phyloP scores from a whole-genome alignment of 2,888 invertebrate species.

The Leptogaster cylindrica region DNA sequence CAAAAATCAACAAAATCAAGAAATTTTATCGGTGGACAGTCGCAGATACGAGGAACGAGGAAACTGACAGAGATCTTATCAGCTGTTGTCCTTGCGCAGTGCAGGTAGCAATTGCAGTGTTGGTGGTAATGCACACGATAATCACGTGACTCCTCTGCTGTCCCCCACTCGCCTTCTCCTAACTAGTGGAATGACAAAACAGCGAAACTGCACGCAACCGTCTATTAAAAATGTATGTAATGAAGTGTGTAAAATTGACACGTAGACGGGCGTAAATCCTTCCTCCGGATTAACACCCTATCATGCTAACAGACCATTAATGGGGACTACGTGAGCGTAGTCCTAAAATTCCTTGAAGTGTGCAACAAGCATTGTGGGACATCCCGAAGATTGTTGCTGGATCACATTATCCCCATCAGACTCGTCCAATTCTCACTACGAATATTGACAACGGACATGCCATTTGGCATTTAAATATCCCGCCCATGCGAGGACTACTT shows the following conservation, averaged over 20 bases:
- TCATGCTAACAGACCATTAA: conserved; percentile 31
- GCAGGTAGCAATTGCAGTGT: conserved; percentile 3
- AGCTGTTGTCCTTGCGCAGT: background rate
- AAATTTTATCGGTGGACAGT: no score
- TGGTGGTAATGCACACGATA: no score
- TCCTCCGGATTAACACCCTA: conserved; percentile 30
- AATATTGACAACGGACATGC: conserved; percentile 32
- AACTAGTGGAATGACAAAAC: background rate
- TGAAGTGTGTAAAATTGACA: conserved; percentile 25
- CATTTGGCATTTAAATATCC: conserved; percentile 30
- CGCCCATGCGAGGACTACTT: background rate
- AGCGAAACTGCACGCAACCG: conserved; percentile 32
- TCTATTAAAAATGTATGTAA: background rate
- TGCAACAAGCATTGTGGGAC: conserved; percentile 23
- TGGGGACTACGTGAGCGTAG: conserved; percentile 24
- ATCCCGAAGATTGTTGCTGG: conserved; percentile 29
- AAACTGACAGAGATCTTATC: conserved; percentile 23
- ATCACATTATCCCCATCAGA: conserved; percentile 5
- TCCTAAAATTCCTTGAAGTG: conserved; percentile 1
- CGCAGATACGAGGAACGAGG: no score
- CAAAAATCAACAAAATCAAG: background rate
- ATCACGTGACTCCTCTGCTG: background rate
- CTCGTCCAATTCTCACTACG: conserved; percentile 17
- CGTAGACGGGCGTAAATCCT: conserved; percentile 29
- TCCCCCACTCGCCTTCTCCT: background rate